These are phyloP conservation scores for Caenorhabditis sp. DNA, from an alignment of 2,888 invertebrate species.

Conservation along the genomic window DNA sequence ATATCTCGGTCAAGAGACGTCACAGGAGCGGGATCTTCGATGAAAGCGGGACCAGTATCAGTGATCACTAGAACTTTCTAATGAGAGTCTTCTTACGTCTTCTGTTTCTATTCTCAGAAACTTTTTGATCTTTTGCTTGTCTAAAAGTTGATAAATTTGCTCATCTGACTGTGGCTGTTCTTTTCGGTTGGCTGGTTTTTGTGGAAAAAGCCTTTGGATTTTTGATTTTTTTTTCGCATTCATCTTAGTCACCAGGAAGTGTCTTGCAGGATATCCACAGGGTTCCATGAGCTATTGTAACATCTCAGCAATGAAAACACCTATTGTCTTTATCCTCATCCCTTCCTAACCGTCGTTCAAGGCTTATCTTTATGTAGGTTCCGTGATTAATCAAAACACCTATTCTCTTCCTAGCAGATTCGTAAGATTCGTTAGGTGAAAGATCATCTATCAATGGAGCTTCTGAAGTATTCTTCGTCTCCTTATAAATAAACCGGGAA, in stretches of 20 bases:
- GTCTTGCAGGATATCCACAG: not conserved
- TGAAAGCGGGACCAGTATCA: not conserved
- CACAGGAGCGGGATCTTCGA: constrained; percentile 23
- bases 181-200: not conserved
- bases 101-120: constrained; percentile 15
- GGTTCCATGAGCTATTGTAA: not conserved
- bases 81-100: not conserved
- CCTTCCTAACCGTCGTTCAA: not conserved
- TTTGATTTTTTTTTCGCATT: too few species aligned
- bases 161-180: constrained; percentile 4
- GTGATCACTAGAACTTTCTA: constrained; percentile 18
- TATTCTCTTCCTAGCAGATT: not conserved
- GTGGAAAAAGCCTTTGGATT: too few species aligned
- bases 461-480: not conserved
- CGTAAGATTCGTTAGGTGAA: not conserved
- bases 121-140: not conserved
- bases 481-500: not conserved
- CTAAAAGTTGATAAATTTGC: not conserved
- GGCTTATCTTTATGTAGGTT: not conserved
- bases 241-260: not conserved
- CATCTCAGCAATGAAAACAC: not conserved
- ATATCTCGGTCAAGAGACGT: not conserved
- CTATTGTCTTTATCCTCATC: not conserved
- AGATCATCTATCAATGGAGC: not conserved
- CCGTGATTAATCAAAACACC: constrained; percentile 3